phyloP scores from a whole-genome alignment of 2,113 vertebrate species.

The Gobius niger region DNA sequence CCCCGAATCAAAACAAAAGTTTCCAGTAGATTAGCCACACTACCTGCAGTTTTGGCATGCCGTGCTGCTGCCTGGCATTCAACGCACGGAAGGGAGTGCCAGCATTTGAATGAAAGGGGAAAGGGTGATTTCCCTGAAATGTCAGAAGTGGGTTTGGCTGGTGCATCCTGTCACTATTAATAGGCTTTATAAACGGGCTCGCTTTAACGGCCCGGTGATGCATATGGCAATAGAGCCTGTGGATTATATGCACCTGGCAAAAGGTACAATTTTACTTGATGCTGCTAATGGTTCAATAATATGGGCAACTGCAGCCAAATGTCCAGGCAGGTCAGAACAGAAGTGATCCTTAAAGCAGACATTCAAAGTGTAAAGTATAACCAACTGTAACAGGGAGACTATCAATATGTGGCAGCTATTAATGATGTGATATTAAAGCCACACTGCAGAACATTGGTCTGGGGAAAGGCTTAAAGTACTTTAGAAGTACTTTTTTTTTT shows the following conservation, averaged over 20 bases:
- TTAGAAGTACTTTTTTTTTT: no score
- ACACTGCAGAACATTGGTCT: no score
- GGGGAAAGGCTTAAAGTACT: no score
- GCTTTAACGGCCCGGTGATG: constrained; percentile 49
- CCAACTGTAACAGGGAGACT: no score
- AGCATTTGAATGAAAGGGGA: constrained; percentile 54
- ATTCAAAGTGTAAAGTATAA: no score
- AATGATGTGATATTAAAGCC: not conserved
- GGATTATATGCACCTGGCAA: constrained; percentile 54
- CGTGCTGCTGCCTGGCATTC: constrained; percentile 41
- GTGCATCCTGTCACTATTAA: constrained; percentile 61
- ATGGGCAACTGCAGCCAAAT: constrained; percentile 36
- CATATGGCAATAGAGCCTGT: constrained; percentile 36
- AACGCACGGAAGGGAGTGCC: constrained; percentile 50
- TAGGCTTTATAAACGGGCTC: constrained; percentile 51
- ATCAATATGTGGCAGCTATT: constrained; percentile 2
- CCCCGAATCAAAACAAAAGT: constrained; percentile 54
- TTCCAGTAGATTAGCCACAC: constrained; percentile 46
- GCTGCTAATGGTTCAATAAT: constrained; percentile 39
- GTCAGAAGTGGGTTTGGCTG: constrained; percentile 62
- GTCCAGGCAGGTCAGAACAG: constrained; percentile 54
- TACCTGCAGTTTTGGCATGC: constrained; percentile 54
- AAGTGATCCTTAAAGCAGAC: constrained; percentile 47
- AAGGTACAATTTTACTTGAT: constrained; percentile 27
- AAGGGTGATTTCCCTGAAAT: constrained; percentile 65